Base-by-base conservation (phyloP, 2,113 vertebrate genomes). In the Corydoras maculifer region DNA sequence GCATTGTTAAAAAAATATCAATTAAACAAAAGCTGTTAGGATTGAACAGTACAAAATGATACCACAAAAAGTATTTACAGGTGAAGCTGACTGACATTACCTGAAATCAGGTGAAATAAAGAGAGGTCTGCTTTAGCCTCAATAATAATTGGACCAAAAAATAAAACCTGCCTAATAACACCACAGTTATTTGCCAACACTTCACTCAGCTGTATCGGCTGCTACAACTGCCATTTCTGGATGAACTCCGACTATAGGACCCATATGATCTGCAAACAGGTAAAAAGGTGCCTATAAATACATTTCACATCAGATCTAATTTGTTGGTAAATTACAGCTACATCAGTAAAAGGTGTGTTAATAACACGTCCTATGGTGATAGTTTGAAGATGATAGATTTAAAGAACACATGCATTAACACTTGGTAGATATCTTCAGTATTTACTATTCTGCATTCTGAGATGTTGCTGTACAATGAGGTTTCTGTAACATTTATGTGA, bases 161-260 rank as follows among this genome's bases (percentile, higher is more conserved):
- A 12, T 13, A 65, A 6, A 58, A 29, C 30, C 1, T 15, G 10
- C 1, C 2, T 9, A 29, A 58, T 64, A 29, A 53, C 5, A 32
- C n/a, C 13, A 61, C 35, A 25, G 18, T 25, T 25, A 25, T 25
- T 25, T 25, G 18, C 18, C 18, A 25, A 25, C 10, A 53, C 5
- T 18, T 18, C n/a, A n/a, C 15, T 96, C 88, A 96, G 79, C 94
- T 95, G 48, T 95, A 94, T 80, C 93, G 86, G 79, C 94, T 96
- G 90, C 95, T 96, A 79, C 86, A 90, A 70, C 94, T 96, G 30
- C 94, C 88, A 48, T 79, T 87, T 77, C 91, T 90, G 14, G 93
- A 97, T 12, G 93, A 93, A 72, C 94, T 97, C 83, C 93, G 89
- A 31, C 93, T 98, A 84, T 94, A 93, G 0, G 94, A 97, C 69